Evolutionary conservation across 2,113 vertebrate species (phyloP).

Genomic region (Mugil cephalus): DNA sequence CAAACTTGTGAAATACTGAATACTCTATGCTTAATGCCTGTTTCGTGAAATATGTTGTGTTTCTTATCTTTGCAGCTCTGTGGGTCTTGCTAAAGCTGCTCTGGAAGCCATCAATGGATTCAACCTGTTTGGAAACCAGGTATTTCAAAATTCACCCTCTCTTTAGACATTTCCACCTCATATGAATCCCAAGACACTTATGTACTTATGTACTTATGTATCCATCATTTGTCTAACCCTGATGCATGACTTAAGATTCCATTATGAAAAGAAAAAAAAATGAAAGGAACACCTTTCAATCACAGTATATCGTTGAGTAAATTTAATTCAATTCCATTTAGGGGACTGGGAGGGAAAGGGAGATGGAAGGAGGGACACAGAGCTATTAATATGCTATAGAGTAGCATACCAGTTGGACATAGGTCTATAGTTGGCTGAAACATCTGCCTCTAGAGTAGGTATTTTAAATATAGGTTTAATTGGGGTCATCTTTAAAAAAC

Average conservation of each 20-base stretch:
- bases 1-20: background rate
- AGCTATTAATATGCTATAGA: no score
- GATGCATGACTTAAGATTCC: background rate
- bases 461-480: no score
- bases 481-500: no score
- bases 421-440: no score
- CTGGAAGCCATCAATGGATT: constrained; percentile 98
- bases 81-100: constrained; percentile 97
- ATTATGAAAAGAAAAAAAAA: no score
- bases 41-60: background rate
- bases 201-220: background rate
- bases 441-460: no score
- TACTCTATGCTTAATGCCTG: background rate
- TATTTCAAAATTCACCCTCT: constrained; percentile 65
- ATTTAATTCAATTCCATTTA: no score
- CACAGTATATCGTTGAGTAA: no score
- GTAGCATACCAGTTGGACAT: no score
- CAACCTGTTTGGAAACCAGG: constrained; percentile 99
- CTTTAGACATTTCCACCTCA: background rate
- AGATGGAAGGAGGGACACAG: no score
- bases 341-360: no score
- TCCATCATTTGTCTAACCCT: background rate
- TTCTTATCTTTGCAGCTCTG: constrained; percentile 85
- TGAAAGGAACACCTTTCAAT: no score
- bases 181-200: background rate